Percentiles rank a stretch among this genome's conserved stretches.
These are phyloP conservation scores for Ericerus pela DNA, from an alignment of 1,140 invertebrate species.

Conservation along the genomic window DNA sequence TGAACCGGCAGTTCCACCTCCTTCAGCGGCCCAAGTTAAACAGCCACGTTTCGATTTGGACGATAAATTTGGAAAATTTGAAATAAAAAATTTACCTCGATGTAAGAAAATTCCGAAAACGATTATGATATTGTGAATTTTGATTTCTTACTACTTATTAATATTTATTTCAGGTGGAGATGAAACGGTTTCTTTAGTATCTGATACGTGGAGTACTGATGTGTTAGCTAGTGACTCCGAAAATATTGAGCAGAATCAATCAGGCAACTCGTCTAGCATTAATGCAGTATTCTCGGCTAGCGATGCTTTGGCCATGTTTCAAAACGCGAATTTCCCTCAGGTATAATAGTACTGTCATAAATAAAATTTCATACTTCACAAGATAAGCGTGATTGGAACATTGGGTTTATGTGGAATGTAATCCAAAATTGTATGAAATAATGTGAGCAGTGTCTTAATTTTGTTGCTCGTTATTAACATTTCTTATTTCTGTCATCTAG, in stretches of 20 bases:
- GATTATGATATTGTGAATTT: not conserved
- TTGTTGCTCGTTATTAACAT: too few relatives aligned
- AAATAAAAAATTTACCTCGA: conserved; percentile 75
- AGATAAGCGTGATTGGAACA: too few relatives aligned
- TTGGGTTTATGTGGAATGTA: too few relatives aligned
- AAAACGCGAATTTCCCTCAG: not conserved
- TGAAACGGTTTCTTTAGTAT: conserved; percentile 87
- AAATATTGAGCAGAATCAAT: conserved; percentile 45
- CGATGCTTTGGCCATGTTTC: not conserved
- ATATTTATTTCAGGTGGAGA: conserved; percentile 35
- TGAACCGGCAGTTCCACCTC: conserved; percentile 21
- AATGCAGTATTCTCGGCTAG: not conserved
- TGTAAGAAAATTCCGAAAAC: conserved; percentile 31
- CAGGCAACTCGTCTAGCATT: not conserved
- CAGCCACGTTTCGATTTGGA: conserved; percentile 82
- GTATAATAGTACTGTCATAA: too few relatives aligned
- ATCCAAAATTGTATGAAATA: too few relatives aligned
- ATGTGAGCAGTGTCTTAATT: too few relatives aligned
- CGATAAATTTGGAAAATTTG: conserved; percentile 98
- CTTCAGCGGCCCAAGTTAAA: conserved; percentile 38
- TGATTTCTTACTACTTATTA: not conserved
- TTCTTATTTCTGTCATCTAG: conserved; percentile 22
- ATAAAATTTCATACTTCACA: too few relatives aligned
- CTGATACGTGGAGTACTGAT: conserved; percentile 95
- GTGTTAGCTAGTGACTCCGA: conserved; percentile 89